These are phyloP conservation scores for Lochmaea capreae DNA, from an alignment of 2,888 invertebrate genomes.

Conservation along the genomic window DNA sequence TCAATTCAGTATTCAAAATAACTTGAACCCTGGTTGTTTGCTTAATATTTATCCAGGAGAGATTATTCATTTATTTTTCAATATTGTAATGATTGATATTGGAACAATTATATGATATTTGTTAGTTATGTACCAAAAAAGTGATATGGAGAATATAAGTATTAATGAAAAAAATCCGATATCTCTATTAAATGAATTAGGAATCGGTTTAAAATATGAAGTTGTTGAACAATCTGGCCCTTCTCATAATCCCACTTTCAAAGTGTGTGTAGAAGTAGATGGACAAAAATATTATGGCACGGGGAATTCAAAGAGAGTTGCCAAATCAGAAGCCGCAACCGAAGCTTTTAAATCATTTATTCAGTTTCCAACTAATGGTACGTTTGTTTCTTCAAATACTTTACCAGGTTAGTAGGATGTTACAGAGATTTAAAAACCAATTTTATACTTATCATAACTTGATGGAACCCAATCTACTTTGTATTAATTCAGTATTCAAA, in stretches of 20 bases:
- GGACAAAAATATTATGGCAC: constrained; percentile 70
- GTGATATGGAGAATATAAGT: constrained; percentile 40
- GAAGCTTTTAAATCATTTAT: constrained; percentile 71
- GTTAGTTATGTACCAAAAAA: constrained; percentile 36
- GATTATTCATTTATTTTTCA: background rate
- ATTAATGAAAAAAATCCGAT: constrained; percentile 72
- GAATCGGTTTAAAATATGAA: constrained; percentile 81
- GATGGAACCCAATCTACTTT: background rate
- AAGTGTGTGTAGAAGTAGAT: constrained; percentile 80
- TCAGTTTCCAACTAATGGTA: constrained; percentile 66
- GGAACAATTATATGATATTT: background rate
- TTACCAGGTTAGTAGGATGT: constrained; percentile 19
- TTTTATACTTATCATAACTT: background rate
- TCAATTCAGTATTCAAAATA: no score
- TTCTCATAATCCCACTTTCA: constrained; percentile 89
- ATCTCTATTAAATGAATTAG: constrained; percentile 86
- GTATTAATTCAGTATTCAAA: no score
- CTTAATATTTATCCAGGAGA: no score
- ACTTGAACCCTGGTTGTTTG: no score
- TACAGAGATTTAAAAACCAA: background rate
- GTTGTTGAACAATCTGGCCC: constrained; percentile 85
- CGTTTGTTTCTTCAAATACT: constrained; percentile 46
- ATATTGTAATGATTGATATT: background rate
- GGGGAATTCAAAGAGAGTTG: constrained; percentile 71
- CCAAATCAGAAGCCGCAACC: constrained; percentile 70